These are phyloP conservation scores for Tupaia tana DNA, from an alignment of 2,113 vertebrate genomes.

Conservation along the genomic window DNA sequence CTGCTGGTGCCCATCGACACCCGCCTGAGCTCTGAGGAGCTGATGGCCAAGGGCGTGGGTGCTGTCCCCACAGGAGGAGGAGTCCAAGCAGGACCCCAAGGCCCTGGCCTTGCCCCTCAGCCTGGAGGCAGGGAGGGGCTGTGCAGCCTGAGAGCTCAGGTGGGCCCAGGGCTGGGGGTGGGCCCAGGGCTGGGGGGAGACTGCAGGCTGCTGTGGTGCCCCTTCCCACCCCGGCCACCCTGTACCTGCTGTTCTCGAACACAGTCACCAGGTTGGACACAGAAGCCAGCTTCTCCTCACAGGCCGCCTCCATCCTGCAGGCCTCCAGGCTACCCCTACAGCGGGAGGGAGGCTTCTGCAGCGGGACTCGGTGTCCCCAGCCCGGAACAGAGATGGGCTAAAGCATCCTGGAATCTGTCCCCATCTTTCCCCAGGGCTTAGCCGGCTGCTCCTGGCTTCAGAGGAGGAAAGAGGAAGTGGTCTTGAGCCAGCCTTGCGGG, in stretches of 20 bases:
- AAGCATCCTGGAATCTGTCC: neutral
- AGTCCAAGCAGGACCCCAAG: neutral
- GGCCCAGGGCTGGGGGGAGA: neutral
- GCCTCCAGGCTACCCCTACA: neutral
- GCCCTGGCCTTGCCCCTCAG: neutral
- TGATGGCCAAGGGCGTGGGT: neutral
- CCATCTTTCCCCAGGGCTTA: neutral
- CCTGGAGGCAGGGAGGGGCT: neutral
- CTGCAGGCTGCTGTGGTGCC: neutral
- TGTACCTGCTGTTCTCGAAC: conserved; percentile 84
- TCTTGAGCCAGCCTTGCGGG: neutral
- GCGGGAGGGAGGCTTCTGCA: too few relatives aligned
- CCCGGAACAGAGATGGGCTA: neutral
- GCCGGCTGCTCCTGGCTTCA: neutral
- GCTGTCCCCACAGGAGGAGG: neutral
- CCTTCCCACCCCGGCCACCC: neutral
- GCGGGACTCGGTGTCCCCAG: neutral
- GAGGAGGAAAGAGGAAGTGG: conserved; percentile 68
- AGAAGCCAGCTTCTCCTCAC: neutral
- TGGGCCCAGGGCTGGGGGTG: too few relatives aligned
- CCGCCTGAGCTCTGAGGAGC: neutral
- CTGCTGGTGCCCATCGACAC: neutral
- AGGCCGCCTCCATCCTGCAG: conserved; percentile 72
- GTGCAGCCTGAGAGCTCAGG: neutral
- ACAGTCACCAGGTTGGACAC: conserved; percentile 77